Evolutionary conservation across 2,113 vertebrate genomes (phyloP).

Genomic region (Psilopogon haemacephalus): DNA sequence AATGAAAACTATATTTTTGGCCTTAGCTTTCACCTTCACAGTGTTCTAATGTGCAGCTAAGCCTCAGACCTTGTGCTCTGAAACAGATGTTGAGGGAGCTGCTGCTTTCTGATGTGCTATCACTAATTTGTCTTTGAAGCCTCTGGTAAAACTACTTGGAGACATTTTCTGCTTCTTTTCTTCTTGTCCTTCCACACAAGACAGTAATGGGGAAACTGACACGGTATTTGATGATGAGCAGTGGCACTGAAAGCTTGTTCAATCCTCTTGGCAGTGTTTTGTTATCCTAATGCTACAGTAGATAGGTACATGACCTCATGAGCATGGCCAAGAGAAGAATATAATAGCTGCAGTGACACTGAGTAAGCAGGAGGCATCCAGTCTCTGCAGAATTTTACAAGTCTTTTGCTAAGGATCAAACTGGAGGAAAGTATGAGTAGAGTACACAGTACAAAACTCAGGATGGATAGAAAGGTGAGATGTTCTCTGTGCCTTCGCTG

Average conservation of each 20-base stretch:
- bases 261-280: background rate
- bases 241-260: slow-evolving; percentile 17
- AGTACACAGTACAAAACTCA: slow-evolving; percentile 46
- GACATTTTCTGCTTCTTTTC: slow-evolving; percentile 42
- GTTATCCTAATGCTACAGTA: slow-evolving; percentile 31
- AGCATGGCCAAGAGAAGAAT: slow-evolving; percentile 49
- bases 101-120: background rate
- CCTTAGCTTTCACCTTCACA: background rate
- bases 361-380: slow-evolving; percentile 29
- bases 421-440: slow-evolving; percentile 50
- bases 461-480: slow-evolving; percentile 36
- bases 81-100: background rate
- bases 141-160: slow-evolving; percentile 49
- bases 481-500: slow-evolving; percentile 47
- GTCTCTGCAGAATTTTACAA: slow-evolving; percentile 11
- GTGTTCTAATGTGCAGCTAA: accelerated
- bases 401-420: slow-evolving; percentile 34
- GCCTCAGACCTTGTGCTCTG: background rate
- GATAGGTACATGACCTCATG: background rate
- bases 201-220: slow-evolving; percentile 60
- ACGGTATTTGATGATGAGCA: slow-evolving; percentile 36
- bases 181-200: slow-evolving; percentile 53
- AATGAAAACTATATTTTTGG: background rate
- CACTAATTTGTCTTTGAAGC: slow-evolving; percentile 38
- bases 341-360: slow-evolving; percentile 26